phyloP scores from a whole-genome alignment of 2,113 vertebrate genomes.

The Tyto alba region DNA sequence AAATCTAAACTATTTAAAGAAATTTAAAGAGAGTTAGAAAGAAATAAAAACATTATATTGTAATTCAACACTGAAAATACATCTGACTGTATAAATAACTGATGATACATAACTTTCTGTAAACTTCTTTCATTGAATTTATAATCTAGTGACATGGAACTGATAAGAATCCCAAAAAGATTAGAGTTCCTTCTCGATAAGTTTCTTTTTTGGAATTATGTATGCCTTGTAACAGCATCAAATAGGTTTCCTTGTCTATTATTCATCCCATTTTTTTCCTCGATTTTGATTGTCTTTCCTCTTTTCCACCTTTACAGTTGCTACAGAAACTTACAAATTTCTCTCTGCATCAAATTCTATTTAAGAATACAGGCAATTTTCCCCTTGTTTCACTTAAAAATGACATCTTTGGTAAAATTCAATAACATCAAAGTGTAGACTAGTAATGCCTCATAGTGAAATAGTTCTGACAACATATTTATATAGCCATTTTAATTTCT shows the following conservation, averaged over 20 bases:
- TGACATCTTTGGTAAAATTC: neutral
- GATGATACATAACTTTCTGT: neutral
- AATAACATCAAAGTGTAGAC: neutral
- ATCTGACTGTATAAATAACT: neutral
- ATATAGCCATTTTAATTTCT: constrained; percentile 11
- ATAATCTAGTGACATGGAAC: neutral
- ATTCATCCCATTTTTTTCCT: neutral
- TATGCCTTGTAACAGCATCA: neutral
- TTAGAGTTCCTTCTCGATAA: neutral
- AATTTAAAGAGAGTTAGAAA: neutral
- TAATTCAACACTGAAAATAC: neutral
- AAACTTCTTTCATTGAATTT: neutral
- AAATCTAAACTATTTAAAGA: neutral
- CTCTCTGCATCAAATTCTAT: neutral
- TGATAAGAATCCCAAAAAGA: neutral
- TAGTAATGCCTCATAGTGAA: neutral
- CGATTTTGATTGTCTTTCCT: neutral
- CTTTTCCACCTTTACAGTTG: neutral
- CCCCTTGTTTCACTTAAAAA: neutral
- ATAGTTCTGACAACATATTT: neutral
- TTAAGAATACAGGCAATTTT: neutral
- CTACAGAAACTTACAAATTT: neutral
- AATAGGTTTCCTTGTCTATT: neutral
- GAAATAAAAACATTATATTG: neutral
- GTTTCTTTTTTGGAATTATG: neutral